A percentile compares a stretch with the other conserved stretches of the same genome.
phyloP scores from a whole-genome alignment of 2,797 vertebrate genomes.

The Neopelma chrysocephalum region DNA sequence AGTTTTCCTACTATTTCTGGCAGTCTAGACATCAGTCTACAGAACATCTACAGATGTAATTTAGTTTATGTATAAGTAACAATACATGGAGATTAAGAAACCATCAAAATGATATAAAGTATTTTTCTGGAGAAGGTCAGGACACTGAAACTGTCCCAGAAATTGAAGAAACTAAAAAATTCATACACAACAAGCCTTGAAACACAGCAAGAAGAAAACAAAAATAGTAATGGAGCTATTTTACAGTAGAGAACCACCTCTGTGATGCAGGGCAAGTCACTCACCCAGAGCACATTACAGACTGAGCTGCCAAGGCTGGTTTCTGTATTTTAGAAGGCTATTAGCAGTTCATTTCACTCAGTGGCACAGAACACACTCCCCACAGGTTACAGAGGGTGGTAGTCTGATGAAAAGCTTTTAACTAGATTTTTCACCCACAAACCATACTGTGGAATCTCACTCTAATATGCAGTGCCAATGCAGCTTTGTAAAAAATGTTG shows the following conservation, averaged over 20 bases:
- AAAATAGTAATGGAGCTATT: background rate
- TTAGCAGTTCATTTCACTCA: background rate
- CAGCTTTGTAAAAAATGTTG: background rate
- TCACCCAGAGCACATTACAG: background rate
- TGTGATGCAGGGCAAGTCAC: background rate
- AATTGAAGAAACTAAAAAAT: background rate
- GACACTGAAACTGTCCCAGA: background rate
- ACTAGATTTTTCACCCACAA: background rate
- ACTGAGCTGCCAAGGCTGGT: background rate
- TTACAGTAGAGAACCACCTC: background rate
- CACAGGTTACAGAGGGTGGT: background rate
- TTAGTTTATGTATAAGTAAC: constrained; percentile 36
- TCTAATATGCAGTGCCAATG: background rate
- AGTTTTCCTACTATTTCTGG: constrained; percentile 62
- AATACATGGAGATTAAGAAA: background rate
- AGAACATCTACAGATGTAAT: constrained; percentile 32
- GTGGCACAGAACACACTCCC: background rate
- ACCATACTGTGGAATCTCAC: background rate
- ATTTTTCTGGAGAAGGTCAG: background rate
- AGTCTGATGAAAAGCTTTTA: background rate
- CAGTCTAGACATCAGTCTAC: constrained; percentile 46
- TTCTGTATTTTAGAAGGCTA: background rate
- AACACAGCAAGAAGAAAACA: background rate
- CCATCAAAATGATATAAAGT: background rate
- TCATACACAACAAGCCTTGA: background rate